Evolutionary conservation across 2,797 vertebrate genomes (phyloP).

Genomic region (Crocidura indochinensis): DNA sequence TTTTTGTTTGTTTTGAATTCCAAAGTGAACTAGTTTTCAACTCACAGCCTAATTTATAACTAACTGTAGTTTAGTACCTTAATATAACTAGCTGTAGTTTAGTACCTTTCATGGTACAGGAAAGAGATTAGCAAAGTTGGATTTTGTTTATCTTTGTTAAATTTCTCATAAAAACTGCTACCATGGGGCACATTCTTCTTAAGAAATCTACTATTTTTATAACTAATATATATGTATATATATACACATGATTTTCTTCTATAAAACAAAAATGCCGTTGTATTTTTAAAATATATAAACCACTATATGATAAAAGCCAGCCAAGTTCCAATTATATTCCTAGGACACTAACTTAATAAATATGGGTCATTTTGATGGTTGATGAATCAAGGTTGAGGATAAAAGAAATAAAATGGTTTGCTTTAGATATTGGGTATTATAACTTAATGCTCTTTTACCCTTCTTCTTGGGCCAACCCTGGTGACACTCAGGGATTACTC

Average conservation of each 20-base stretch:
- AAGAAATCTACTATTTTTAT: slow-evolving; percentile 56
- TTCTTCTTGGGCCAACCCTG: no score
- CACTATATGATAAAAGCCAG: slow-evolving; percentile 31
- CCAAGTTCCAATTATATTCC: not conserved
- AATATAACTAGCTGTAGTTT: not conserved
- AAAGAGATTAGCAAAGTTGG: slow-evolving; percentile 28
- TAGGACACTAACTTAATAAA: slow-evolving; percentile 50
- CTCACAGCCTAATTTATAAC: not conserved
- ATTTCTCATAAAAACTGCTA: slow-evolving; percentile 34
- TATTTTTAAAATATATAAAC: slow-evolving; percentile 47
- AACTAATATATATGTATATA: not conserved
- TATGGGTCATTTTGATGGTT: not conserved
- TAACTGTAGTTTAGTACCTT: not conserved
- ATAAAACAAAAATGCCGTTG: slow-evolving; percentile 27
- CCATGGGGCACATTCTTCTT: not conserved
- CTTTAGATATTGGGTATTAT: slow-evolving; percentile 25
- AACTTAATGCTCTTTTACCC: not conserved
- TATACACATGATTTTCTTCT: no score
- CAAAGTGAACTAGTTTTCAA: slow-evolving; percentile 20
- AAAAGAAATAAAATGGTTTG: not conserved
- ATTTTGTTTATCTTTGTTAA: slow-evolving; percentile 64
- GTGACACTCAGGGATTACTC: no score
- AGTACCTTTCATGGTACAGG: not conserved
- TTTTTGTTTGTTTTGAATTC: slow-evolving; percentile 12
- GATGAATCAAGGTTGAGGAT: not conserved